Evolutionary conservation across 2,888 invertebrate species (phyloP), one percentile per base, ranked within the genome.

Genomic region (Tipula lateralis): DNA sequence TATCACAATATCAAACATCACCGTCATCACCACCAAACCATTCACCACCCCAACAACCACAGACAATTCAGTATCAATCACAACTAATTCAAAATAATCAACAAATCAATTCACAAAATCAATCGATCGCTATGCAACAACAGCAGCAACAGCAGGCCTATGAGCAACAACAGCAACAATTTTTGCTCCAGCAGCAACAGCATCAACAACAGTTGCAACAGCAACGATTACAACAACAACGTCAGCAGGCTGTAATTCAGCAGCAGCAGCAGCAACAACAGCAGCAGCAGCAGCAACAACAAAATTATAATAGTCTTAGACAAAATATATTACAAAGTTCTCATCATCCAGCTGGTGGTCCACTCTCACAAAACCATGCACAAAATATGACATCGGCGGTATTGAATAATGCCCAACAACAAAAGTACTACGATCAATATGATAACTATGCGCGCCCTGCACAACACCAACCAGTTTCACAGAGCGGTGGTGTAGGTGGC

Each of bases 251-350:
- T 66, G 66, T 24, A 24, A 19, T 66, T 6, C 66, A 24, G 2
- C 6, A 66, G 85, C 89, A 88, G 83, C 89, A 88, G 83, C 89
- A 88, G 24, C 89, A 89, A 30, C 87, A 88, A 44, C 91, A 90
- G 87, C 91, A 91, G 87, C 88, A 91, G 85, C 88, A 90, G 87
- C 88, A 84, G 16, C 84, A 84, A 39, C 85, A 85, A n/a, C 88
- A 87, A 83, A 89, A 87, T 86, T 89, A 89, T 87, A 88, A 88
- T 86, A 90, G 90, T 86, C 85, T 90, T 86, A 88, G 90, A 83
- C 88, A 89, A 83, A 88, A 89, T 84, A 89, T 90, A 86, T 87
- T 90, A 85, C 90, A 90, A 85, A 90, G 88, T 83, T 89, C 90
- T 5, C 89, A 89, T 87, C 89, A 89, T 87, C 90, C 90, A 85